Evolutionary conservation across 2,888 invertebrate genomes (phyloP), one percentile per base, ranked within the genome.

Genomic region (Sinotaia quadrata): DNA sequence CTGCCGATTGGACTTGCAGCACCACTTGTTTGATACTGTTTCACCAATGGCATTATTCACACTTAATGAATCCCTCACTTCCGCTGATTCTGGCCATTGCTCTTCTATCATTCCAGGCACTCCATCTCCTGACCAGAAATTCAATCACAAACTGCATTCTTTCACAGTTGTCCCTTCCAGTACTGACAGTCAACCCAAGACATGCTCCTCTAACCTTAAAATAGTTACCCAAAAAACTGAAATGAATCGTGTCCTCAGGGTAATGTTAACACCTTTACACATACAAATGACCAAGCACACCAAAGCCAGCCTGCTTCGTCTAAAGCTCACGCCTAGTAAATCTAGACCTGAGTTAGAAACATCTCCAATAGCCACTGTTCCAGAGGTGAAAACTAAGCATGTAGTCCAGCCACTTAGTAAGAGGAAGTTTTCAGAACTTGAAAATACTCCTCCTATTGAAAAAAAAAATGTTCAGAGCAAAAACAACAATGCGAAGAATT

Each of bases 271-370:
- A 12, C 80, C 82, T 1, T 34, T 79, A 5, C 73, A 76, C 36
- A 80, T 72, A 56, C 49, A 74, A 29, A 47, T 75, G 15, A 71
- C 76, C 24, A 78, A 76, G 29, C 83, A 78, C 62, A 83, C 83
- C 7, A 82, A 82, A 60, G 80, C 82, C 10, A 82, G 82, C 54
- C 74, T 83, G 52, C 69, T 83, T n/a, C 69, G 83, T 7, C 58
- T 82, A 47, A 79, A 77, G 68, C 78, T 75, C 57, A 76, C 81
- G 0, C 79, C 80, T 2, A 73, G 68, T 0, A 77, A 77, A 68
- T 75, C 76, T 41, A 52, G 21, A 12, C 47, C n/a, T n/a, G n/a
- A n/a, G n/a, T n/a, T n/a, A n/a, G n/a, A n/a, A n/a, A n/a, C n/a
- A n/a, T n/a, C n/a, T n/a, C n/a, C n/a, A n/a, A n/a, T n/a, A n/a